These are phyloP conservation scores for Novumbra hubbsi DNA, from an alignment of 2,797 vertebrate species.

Conservation along the genomic window DNA sequence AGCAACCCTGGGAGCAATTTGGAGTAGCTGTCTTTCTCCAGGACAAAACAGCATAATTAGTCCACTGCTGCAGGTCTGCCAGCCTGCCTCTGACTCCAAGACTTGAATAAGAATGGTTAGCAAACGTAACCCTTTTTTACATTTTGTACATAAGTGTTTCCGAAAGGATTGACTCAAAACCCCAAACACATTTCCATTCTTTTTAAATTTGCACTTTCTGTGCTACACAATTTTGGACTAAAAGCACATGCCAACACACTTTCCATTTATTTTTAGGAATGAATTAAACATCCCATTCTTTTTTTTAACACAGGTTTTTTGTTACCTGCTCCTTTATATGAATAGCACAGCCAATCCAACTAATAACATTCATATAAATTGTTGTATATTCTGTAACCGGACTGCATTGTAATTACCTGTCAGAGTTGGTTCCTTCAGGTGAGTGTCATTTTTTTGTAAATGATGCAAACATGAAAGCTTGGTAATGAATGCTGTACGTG, in stretches of 20 bases:
- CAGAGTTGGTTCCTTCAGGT: neutral
- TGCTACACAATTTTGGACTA: no score
- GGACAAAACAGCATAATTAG: no score
- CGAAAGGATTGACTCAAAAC: neutral
- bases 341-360: no score
- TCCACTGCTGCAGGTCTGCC: slow-evolving; percentile 41
- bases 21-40: neutral
- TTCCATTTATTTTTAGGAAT: no score
- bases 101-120: slow-evolving; percentile 17
- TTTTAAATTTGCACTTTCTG: no score
- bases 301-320: neutral
- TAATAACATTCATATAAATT: neutral
- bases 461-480: neutral
- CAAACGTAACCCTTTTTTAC: neutral
- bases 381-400: no score
- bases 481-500: neutral
- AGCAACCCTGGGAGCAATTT: no score
- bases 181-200: no score
- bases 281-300: neutral
- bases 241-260: no score
- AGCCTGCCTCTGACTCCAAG: no score
- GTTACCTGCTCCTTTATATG: neutral
- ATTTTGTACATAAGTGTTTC: neutral
- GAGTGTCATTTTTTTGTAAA: neutral
- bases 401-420: neutral